These are phyloP conservation scores for Mirounga angustirostris DNA, from an alignment of 2,113 vertebrate species.

Conservation along the genomic window DNA sequence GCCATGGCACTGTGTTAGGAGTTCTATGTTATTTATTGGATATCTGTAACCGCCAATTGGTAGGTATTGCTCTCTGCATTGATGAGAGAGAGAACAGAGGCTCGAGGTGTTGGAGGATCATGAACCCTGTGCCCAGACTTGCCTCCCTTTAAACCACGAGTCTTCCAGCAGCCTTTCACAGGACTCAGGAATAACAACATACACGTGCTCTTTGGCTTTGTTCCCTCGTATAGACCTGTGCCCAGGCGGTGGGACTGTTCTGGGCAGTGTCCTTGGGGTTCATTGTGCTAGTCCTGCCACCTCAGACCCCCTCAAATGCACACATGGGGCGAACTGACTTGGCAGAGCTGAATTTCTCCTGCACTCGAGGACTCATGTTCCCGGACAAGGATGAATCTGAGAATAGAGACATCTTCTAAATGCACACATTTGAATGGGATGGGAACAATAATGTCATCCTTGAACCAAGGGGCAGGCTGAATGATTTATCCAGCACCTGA, in stretches of 20 bases:
- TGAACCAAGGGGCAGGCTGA: neutral
- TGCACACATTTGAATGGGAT: neutral
- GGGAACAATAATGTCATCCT: neutral
- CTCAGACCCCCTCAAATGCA: accelerated
- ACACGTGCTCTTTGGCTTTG: accelerated
- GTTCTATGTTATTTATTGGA: accelerated
- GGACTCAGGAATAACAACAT: neutral
- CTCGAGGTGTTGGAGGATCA: accelerated
- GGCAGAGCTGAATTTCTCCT: neutral
- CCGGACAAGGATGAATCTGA: neutral
- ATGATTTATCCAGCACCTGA: neutral
- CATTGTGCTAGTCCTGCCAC: neutral
- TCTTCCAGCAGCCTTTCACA: neutral
- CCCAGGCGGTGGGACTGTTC: accelerated
- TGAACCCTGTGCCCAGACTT: neutral
- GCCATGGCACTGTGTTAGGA: accelerated
- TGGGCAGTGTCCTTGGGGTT: neutral
- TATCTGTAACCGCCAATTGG: neutral
- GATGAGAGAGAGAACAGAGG: neutral
- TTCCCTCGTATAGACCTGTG: neutral
- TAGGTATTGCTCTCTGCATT: neutral
- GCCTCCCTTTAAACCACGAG: accelerated
- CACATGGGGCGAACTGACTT: neutral
- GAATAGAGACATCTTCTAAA: neutral
- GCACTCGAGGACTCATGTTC: accelerated